A percentile compares a stretch with the other conserved stretches of the same genome.
phyloP scores from a whole-genome alignment of 2,113 vertebrate species.

The Thermophis baileyi region DNA sequence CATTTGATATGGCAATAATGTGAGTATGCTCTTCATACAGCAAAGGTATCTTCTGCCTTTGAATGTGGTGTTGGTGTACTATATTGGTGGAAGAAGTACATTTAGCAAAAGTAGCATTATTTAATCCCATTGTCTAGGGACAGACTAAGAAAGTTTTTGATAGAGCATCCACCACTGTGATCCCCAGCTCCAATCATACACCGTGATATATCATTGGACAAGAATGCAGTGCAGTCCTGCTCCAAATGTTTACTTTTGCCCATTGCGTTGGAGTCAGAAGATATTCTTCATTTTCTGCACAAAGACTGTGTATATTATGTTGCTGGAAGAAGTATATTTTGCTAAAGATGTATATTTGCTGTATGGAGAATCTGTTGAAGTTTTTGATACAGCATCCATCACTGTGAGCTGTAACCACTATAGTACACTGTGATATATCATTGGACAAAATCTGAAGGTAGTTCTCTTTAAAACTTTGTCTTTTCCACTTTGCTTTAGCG shows the following conservation, averaged over 20 bases:
- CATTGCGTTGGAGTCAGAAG: neutral
- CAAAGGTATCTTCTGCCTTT: neutral
- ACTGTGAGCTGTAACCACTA: neutral
- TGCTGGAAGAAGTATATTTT: neutral
- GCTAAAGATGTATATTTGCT: no score
- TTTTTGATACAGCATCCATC: neutral
- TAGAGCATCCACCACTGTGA: neutral
- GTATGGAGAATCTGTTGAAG: neutral
- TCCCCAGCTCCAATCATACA: accelerated
- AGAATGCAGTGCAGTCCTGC: neutral
- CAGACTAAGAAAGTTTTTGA: neutral
- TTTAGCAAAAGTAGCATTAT: neutral
- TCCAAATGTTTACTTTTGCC: neutral
- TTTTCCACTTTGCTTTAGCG: no score
- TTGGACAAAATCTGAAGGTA: neutral
- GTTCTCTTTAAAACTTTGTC: no score
- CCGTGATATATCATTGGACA: neutral
- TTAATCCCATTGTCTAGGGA: neutral
- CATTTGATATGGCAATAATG: no score
- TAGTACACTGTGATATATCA: neutral
- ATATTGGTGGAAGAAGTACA: neutral
- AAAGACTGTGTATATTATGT: neutral
- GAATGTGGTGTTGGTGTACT: neutral
- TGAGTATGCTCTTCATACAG: no score
- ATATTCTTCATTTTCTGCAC: neutral